These are phyloP conservation scores for Notoglanidium macrostoma DNA, from an alignment of 2,797 vertebrate genomes.

Conservation along the genomic window DNA sequence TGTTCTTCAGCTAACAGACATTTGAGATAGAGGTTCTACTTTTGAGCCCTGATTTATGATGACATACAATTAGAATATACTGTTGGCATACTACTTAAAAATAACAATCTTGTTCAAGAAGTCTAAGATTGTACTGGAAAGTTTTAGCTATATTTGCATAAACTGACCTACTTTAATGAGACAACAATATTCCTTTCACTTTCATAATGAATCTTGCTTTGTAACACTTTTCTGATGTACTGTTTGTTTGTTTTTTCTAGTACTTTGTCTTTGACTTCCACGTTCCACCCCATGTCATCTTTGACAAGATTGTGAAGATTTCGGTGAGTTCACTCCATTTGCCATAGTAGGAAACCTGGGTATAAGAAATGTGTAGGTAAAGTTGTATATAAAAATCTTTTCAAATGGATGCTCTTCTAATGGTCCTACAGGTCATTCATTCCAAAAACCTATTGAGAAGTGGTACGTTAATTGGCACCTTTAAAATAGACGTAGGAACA, in stretches of 20 bases:
- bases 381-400: not conserved
- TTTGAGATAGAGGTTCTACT: not conserved
- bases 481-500: slow-evolving; percentile 93
- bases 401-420: not conserved
- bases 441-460: slow-evolving; percentile 97
- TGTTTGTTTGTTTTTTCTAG: slow-evolving; percentile 65
- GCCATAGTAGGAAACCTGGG: not conserved
- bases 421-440: slow-evolving; percentile 86
- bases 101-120: not conserved
- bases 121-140: not conserved
- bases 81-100: not conserved
- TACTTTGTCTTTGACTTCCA: slow-evolving; percentile 99
- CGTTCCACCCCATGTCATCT: slow-evolving; percentile 92
- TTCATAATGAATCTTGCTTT: not conserved
- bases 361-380: not conserved
- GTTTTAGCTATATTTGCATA: not conserved
- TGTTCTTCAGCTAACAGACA: not conserved
- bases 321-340: slow-evolving; percentile 83
- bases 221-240: not conserved
- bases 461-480: slow-evolving; percentile 90
- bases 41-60: not conserved
- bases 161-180: not conserved
- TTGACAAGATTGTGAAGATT: slow-evolving; percentile 95
- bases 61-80: not conserved
- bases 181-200: not conserved